Percentiles rank a stretch among this genome's conserved stretches.
phyloP scores from a whole-genome alignment of 2,113 vertebrate genomes.

The Rutilus rutilus region DNA sequence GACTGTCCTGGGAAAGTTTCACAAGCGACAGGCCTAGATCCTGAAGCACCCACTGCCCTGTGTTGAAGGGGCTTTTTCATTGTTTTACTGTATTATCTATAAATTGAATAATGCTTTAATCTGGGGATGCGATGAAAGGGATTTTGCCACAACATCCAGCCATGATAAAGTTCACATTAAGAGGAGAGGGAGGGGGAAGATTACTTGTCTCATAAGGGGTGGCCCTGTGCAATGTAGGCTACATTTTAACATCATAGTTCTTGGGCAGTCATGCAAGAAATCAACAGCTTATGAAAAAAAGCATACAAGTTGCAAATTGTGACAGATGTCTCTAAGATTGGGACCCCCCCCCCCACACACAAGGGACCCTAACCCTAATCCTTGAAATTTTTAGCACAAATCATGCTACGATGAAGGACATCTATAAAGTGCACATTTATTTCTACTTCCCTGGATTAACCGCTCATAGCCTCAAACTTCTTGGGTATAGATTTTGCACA shows the following conservation, averaged over 20 bases:
- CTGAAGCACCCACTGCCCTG: neutral
- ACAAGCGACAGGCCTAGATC: slow-evolving; percentile 22
- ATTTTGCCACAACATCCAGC: slow-evolving; percentile 41
- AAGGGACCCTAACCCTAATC: neutral
- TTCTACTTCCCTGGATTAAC: neutral
- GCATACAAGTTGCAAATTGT: slow-evolving; percentile 53
- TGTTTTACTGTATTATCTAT: slow-evolving; percentile 49
- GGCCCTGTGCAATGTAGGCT: slow-evolving; percentile 42
- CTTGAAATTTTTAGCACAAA: slow-evolving; percentile 37
- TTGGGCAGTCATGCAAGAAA: slow-evolving; percentile 62
- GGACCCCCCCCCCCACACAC: neutral
- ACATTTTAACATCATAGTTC: slow-evolving; percentile 56
- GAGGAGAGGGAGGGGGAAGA: slow-evolving; percentile 12
- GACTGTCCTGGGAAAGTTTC: slow-evolving; percentile 15
- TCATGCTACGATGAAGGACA: slow-evolving; percentile 21
- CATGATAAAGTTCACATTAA: slow-evolving; percentile 36
- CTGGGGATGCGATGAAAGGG: slow-evolving; percentile 43
- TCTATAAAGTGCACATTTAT: slow-evolving; percentile 14
- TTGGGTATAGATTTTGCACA: slow-evolving; percentile 2
- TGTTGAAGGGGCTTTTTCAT: slow-evolving; percentile 39
- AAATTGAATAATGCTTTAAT: slow-evolving; percentile 54
- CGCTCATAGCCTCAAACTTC: slow-evolving; percentile 5
- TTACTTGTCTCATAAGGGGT: slow-evolving; percentile 41
- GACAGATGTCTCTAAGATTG: slow-evolving; percentile 60
- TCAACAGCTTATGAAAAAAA: slow-evolving; percentile 55